Percentiles rank a stretch among this genome's conserved stretches.
These are phyloP conservation scores for Elymnias hypermnestra DNA, from an alignment of 1,140 invertebrate species.

Conservation along the genomic window DNA sequence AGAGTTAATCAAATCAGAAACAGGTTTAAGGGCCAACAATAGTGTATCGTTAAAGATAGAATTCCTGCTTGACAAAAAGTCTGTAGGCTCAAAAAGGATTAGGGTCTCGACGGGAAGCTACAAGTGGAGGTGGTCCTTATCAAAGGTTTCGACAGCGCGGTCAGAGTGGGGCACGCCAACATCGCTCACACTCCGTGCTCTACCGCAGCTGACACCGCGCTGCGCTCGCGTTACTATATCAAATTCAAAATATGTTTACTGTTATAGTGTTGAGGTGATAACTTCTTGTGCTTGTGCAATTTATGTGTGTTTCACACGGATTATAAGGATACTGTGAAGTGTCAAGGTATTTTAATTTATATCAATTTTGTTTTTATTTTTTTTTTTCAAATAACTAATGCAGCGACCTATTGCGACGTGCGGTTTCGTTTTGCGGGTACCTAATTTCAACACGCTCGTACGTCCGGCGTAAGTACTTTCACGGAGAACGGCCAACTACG, in stretches of 20 bases:
- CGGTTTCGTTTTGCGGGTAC: conserved; percentile 44
- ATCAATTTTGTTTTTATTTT: conserved; percentile 26
- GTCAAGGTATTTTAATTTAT: conserved; percentile 49
- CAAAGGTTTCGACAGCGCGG: conserved; percentile 48
- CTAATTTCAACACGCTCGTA: conserved; percentile 41
- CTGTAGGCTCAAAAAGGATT: conserved; percentile 52
- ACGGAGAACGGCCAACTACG: conserved; percentile 18
- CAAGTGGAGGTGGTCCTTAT: conserved; percentile 55
- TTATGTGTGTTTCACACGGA: conserved; percentile 32
- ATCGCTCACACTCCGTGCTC: conserved; percentile 35
- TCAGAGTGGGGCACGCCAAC: conserved; percentile 42
- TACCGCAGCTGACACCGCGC: conserved; percentile 37
- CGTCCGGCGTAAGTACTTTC: conserved; percentile 33
- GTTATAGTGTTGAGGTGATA: conserved; percentile 58
- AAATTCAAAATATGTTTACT: conserved; percentile 56
- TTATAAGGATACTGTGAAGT: conserved; percentile 42
- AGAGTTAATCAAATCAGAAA: too few relatives aligned
- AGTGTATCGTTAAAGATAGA: conserved; percentile 19
- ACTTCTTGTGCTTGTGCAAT: conserved; percentile 29
- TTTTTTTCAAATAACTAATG: conserved; percentile 24
- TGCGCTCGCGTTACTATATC: conserved; percentile 54
- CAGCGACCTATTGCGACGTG: conserved; percentile 35
- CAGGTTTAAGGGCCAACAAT: too few relatives aligned
- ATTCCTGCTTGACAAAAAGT: conserved; percentile 34
- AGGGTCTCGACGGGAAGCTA: conserved; percentile 42